Evolutionary conservation across 2,797 vertebrate genomes (phyloP), one percentile per base, ranked within the genome.

Genomic region (Pseudomugil tenellus): DNA sequence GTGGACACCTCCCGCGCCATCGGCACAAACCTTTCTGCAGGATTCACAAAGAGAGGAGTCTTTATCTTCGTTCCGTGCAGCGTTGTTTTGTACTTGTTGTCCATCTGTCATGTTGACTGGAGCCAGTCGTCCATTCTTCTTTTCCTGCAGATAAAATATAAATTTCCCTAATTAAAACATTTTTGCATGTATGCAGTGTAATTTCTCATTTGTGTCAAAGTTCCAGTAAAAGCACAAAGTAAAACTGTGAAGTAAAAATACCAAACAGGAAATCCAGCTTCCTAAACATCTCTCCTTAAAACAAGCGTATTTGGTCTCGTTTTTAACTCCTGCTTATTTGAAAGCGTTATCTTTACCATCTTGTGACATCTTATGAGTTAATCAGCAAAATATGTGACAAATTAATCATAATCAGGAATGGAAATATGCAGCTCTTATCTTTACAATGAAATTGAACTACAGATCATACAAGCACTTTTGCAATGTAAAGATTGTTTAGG

Each of bases 101-200:
- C 11, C 68, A 31, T 12, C 63, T 1, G 10, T 25, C 6, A 19
- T 72, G 65, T 48, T 70, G 6, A 10, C 62, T 32, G 71, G 56
- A 58, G 72, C 76, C 26, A 72, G 6, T 2, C 70, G 43, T 48
- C 74, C 29, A 16, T 67, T 70, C n/a, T 63, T 74, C 8, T 23
- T 76, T 69, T 92, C 92, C 94, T 95, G 80, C n/a, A 66, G 67
- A 83, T 16, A 83, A 0, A 63, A 57, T 57, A 66, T 0, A 10
- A 55, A 58, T 12, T 2, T 3, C 21, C 9, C 2, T 21, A 70
- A 69, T 10, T 16, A 25, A 46, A 60, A 63, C 32, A 32, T 39
- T 13, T 12, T 26, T 43, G 19, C 41, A 43, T n/a, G 2, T 43
- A 1, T 37, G 2, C 34, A 37, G 9, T 41, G 2, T 13, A 29